These are phyloP conservation scores for Brachionus manjavacas DNA, from an alignment of 1,140 invertebrate genomes.

Conservation along the genomic window DNA sequence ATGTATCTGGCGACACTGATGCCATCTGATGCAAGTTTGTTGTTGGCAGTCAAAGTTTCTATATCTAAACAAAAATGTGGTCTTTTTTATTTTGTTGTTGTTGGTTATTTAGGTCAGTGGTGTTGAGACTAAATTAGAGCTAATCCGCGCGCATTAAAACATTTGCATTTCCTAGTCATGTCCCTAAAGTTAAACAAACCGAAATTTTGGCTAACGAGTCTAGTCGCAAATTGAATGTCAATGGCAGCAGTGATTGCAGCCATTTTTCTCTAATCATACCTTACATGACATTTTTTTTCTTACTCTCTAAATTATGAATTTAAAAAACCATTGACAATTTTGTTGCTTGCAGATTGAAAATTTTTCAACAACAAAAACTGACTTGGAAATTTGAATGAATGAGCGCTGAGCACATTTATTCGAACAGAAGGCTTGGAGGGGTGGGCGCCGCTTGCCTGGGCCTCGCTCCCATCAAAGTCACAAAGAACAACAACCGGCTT, in stretches of 20 bases:
- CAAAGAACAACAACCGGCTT: neutral
- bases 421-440: neutral
- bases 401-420: neutral
- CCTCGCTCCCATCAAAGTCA: neutral
- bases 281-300: neutral
- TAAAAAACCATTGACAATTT: neutral
- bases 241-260: neutral
- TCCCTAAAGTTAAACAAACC: neutral
- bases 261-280: neutral
- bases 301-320: neutral
- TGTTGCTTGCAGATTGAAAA: neutral
- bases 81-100: neutral
- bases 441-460: neutral
- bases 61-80: neutral
- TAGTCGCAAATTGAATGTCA: neutral
- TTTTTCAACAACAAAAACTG: neutral
- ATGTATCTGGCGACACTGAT: neutral
- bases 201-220: neutral
- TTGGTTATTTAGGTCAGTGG: neutral
- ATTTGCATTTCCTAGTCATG: conserved; percentile 7
- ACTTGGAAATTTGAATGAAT: neutral
- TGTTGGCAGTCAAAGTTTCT: neutral
- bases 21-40: neutral
- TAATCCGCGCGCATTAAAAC: neutral
- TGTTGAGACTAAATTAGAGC: neutral